Conservation (phyloP, 2,113 vertebrate species). For the Chauna torquata region DNA sequence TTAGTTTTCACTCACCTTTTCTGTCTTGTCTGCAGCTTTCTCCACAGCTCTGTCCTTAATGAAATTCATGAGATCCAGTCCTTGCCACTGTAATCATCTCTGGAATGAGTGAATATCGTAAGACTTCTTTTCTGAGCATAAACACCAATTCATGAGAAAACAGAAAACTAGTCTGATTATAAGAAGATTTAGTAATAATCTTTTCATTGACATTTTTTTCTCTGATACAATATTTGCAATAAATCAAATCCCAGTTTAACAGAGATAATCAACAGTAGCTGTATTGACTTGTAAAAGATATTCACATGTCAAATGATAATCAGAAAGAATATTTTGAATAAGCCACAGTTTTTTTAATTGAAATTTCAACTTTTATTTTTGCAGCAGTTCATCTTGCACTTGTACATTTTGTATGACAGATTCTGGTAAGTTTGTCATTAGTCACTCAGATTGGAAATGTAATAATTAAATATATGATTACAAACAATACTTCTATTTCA, state of each 20-base stretch:
- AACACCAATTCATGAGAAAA: neutral
- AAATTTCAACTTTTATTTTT: neutral
- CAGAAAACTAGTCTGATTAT: neutral
- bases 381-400: neutral
- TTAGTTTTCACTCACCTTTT: neutral
- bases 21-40: neutral
- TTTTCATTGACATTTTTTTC: conserved; percentile 29
- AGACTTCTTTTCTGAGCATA: neutral
- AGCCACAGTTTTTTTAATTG: neutral
- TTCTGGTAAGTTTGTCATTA: neutral
- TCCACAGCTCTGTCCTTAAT: neutral
- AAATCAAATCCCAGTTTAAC: neutral
- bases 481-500: neutral
- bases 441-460: neutral
- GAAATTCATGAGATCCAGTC: neutral
- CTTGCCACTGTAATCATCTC: neutral
- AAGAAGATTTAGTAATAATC: neutral
- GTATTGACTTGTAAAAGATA: neutral
- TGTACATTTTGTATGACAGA: neutral
- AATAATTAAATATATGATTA: neutral
- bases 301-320: neutral
- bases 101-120: neutral
- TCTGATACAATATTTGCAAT: conserved; percentile 14
- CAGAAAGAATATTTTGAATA: neutral
- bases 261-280: neutral